phyloP scores from a whole-genome alignment of 2,888 invertebrate genomes.

The Cryptus viduatorius region DNA sequence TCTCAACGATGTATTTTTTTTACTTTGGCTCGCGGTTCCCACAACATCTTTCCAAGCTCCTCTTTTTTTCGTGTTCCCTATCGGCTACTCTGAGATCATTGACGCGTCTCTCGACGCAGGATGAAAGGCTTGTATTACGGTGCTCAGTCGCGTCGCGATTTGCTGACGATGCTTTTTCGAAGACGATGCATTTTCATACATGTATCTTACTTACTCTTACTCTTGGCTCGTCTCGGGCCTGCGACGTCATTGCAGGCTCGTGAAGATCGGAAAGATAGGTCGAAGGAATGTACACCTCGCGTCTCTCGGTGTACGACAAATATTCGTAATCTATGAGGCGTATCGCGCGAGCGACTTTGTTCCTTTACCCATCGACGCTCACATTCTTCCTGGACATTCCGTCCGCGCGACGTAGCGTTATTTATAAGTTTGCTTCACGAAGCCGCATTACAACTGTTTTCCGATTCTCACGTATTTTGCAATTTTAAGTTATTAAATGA shows the following conservation, averaged over 20 bases:
- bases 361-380: slow-evolving; percentile 19
- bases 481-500: slow-evolving; percentile 90
- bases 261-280: slow-evolving; percentile 41
- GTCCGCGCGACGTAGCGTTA: not conserved
- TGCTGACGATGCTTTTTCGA: slow-evolving; percentile 43
- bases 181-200: slow-evolving; percentile 37
- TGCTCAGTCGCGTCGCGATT: slow-evolving; percentile 56
- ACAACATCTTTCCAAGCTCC: not conserved
- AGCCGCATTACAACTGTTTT: not conserved
- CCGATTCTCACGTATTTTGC: slow-evolving; percentile 69
- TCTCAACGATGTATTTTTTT: not conserved
- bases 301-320: slow-evolving; percentile 13
- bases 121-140: slow-evolving; percentile 64
- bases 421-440: not conserved
- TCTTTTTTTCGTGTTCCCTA: not conserved
- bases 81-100: slow-evolving; percentile 40
- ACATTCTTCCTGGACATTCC: not conserved
- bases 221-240: slow-evolving; percentile 1
- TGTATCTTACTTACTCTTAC: slow-evolving; percentile 4
- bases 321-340: slow-evolving; percentile 14
- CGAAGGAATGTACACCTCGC: slow-evolving; percentile 5
- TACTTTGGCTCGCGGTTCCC: not conserved
- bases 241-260: slow-evolving; percentile 41
- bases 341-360: slow-evolving; percentile 19
- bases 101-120: slow-evolving; percentile 52